A percentile compares a stretch with the other conserved stretches of the same genome.
phyloP scores from a whole-genome alignment of 2,113 vertebrate genomes.

The Caracal caracal region DNA sequence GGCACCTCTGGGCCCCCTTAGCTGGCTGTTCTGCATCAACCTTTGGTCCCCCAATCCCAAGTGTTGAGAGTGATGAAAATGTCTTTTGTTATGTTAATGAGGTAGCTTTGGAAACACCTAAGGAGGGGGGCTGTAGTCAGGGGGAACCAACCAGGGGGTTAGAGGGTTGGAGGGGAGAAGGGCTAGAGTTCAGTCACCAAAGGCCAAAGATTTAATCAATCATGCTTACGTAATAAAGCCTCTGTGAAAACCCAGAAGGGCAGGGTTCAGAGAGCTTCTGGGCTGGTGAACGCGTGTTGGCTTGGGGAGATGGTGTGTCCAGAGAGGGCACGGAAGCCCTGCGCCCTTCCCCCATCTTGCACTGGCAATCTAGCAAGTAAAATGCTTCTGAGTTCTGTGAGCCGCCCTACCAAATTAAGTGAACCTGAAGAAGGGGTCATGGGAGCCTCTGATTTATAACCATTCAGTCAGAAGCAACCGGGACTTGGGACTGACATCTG shows the following conservation, averaged over 20 bases:
- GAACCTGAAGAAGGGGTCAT: neutral
- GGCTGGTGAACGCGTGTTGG: neutral
- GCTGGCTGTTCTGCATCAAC: neutral
- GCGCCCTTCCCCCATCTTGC: neutral
- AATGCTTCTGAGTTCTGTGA: neutral
- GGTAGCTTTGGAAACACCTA: neutral
- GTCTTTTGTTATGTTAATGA: neutral
- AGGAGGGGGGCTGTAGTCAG: neutral
- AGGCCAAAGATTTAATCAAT: neutral
- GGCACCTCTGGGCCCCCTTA: neutral
- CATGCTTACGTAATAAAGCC: neutral
- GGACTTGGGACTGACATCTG: neutral
- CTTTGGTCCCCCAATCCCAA: neutral
- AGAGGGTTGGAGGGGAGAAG: neutral
- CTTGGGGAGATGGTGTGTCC: neutral
- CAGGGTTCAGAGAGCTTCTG: neutral
- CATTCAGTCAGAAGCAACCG: neutral
- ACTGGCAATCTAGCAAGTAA: neutral
- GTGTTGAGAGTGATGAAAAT: neutral
- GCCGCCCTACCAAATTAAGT: neutral
- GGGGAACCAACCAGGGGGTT: neutral
- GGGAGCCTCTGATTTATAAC: neutral
- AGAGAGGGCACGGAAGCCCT: neutral
- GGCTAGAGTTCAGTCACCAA: neutral
- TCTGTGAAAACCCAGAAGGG: neutral